phyloP scores from a whole-genome alignment of 2,888 invertebrate genomes.

The Lepidochrysops patricia region DNA sequence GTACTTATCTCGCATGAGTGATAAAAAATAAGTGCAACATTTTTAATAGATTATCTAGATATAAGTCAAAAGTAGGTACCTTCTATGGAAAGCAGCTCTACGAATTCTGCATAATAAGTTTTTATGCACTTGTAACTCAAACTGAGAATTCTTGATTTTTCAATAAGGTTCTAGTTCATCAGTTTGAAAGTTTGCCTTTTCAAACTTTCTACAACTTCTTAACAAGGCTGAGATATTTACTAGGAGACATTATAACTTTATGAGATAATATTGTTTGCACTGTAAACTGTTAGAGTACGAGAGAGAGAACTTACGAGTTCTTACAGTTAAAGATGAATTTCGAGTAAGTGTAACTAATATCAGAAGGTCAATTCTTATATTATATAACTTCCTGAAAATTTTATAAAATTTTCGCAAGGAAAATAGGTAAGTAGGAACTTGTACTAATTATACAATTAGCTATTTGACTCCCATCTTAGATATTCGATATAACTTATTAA shows the following conservation, averaged over 20 bases:
- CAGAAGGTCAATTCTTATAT: not conserved
- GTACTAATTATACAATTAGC: no score
- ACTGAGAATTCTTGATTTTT: not conserved
- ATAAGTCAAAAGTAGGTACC: not conserved
- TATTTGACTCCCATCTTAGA: no score
- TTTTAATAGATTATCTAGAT: no score
- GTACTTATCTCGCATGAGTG: no score
- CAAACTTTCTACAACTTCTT: constrained; percentile 6
- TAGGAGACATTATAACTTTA: constrained; percentile 7
- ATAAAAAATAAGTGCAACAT: no score
- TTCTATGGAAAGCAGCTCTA: not conserved
- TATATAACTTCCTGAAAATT: no score
- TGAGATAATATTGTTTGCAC: constrained; percentile 6
- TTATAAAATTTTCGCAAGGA: no score
- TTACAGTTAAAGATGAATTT: constrained; percentile 1
- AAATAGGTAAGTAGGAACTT: no score
- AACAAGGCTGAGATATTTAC: constrained; percentile 11
- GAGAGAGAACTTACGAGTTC: not conserved
- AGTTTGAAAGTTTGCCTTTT: constrained; percentile 5
- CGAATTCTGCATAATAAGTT: not conserved
- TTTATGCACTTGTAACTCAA: not conserved
- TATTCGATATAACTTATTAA: no score
- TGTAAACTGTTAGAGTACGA: not conserved
- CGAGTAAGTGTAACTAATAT: no score
- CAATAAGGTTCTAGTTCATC: constrained; percentile 7